Percentiles rank a stretch among this genome's conserved stretches.
These are phyloP conservation scores for Erebia aethiops DNA, from an alignment of 2,888 invertebrate species.

Conservation along the genomic window DNA sequence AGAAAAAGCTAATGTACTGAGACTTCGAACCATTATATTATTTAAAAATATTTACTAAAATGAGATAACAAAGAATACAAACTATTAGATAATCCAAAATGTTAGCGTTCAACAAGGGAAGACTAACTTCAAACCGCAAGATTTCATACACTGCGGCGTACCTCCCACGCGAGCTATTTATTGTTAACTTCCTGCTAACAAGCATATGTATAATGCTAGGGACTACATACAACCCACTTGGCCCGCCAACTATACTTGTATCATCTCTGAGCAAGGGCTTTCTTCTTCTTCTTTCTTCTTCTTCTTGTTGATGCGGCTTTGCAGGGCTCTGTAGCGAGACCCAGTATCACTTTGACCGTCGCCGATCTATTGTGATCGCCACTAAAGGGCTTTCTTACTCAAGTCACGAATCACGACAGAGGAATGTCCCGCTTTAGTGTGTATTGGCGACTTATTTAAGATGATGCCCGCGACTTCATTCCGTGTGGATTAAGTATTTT, in stretches of 20 bases:
- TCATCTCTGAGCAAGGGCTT: too few species aligned
- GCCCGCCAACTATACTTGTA: neutral
- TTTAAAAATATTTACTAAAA: neutral
- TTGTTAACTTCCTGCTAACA: conserved; percentile 29
- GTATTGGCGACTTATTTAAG: too few species aligned
- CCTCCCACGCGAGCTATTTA: conserved; percentile 29
- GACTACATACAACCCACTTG: neutral
- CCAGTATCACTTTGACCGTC: too few species aligned
- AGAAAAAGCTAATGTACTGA: neutral
- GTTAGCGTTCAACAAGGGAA: conserved; percentile 11
- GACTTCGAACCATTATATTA: neutral
- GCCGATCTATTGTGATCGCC: too few species aligned
- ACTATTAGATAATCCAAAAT: conserved; percentile 5
- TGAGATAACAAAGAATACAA: neutral
- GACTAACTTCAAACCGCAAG: conserved; percentile 13
- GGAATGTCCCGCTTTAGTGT: too few species aligned
- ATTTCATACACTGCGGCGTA: conserved; percentile 13
- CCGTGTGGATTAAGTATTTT: too few species aligned
- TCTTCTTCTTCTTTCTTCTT: too few species aligned
- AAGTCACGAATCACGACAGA: too few species aligned
- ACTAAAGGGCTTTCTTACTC: too few species aligned
- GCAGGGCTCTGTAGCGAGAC: too few species aligned
- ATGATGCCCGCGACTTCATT: too few species aligned
- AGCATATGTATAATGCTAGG: conserved; percentile 16
- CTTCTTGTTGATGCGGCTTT: too few species aligned